Evolutionary conservation across 2,797 vertebrate species (phyloP), one percentile per base, ranked within the genome.

Genomic region (Scolopax rusticola): DNA sequence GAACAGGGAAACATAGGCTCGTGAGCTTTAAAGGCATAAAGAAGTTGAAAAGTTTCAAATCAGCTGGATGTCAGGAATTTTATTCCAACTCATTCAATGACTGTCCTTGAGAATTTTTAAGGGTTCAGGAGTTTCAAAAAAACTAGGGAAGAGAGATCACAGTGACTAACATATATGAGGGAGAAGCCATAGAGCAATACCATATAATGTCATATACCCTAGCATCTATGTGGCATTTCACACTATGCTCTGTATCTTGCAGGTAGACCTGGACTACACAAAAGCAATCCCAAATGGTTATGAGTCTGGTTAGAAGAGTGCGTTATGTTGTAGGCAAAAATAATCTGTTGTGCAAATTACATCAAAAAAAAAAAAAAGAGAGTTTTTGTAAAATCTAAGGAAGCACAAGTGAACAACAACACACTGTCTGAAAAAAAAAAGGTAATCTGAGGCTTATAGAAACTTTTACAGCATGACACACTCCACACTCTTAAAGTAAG

Each of bases 221-320:
- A 43, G 30, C 16, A 64, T 80, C 12, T 27, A 36, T 0, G 0
- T 30, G 27, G 6, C 4, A 7, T 67, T 83, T 85, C 51, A 63
- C 13, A 13, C 27, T 19, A 5, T 13, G 7, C 13, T 83, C n/a
- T 1, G 1, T 45, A 64, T 68, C 36, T 71, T 2, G 1, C 30
- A 70, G 41, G 28, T 69, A 69, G 76, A 36, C 18, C 12, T 18
- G 23, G 11, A 40, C 48, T 53, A 11, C 27, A 38, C 12, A 45
- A 45, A 92, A 74, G 1, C 4, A 27, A 20, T 40, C 25, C 20
- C 25, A 93, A 83, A 63, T 19, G 6, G 15, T 38, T 64, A 28
- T 3, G 8, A 84, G 61, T 11, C 20, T 61, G 27, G 14, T 51
- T 89, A 74, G 27, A 73, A 85, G 20, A 87, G 28, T 12, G 3